phyloP scores from a whole-genome alignment of 1,140 invertebrate species.

The Stenopsyche tienmushanensis region DNA sequence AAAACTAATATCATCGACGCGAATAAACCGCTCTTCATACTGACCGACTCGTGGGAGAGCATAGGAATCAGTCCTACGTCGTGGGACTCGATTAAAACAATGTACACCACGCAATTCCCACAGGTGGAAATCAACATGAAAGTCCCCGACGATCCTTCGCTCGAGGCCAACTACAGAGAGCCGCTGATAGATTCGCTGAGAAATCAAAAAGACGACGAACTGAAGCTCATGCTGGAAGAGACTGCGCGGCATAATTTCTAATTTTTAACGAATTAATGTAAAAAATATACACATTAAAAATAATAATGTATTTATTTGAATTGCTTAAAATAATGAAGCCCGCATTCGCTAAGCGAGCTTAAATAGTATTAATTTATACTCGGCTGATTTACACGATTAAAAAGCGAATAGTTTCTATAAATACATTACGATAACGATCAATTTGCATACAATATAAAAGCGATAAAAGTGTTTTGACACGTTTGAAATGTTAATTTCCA shows the following conservation, averaged over 20 bases:
- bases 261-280: conserved; percentile 1
- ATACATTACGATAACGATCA: too few relatives aligned
- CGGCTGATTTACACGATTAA: too few relatives aligned
- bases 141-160: conserved; percentile 31
- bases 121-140: neutral
- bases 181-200: conserved; percentile 31
- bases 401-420: too few relatives aligned
- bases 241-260: conserved; percentile 23
- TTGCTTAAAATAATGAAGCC: too few relatives aligned
- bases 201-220: conserved; percentile 28
- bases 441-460: too few relatives aligned
- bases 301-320: too few relatives aligned
- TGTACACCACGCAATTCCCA: conserved; percentile 12
- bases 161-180: conserved; percentile 33
- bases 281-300: too few relatives aligned
- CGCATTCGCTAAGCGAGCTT: too few relatives aligned
- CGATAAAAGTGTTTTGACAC: too few relatives aligned
- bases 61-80: conserved; percentile 9
- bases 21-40: conserved; percentile 27
- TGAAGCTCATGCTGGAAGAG: conserved; percentile 27
- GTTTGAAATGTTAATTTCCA: too few relatives aligned
- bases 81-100: conserved; percentile 18
- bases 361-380: too few relatives aligned
- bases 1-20: conserved; percentile 23
- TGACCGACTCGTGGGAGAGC: conserved; percentile 23